Conservation (phyloP, 2,888 invertebrate species). For the Hemistola chrysoprasaria region DNA sequence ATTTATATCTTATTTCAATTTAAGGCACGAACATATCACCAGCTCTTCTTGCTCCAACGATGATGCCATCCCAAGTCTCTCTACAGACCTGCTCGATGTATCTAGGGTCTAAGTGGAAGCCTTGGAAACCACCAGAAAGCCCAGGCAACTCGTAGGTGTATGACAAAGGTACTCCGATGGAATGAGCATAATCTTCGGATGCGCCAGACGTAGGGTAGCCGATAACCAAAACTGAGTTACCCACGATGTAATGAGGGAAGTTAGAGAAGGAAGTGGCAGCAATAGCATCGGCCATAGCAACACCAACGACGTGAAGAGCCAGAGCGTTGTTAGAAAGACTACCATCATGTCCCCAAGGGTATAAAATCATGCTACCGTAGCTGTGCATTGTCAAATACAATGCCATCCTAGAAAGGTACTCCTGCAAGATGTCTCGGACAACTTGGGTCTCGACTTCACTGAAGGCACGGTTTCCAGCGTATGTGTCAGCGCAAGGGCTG, state of each 20-base stretch:
- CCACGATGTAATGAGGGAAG: constrained; percentile 75
- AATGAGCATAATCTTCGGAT: constrained; percentile 85
- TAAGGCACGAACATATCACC: constrained; percentile 38
- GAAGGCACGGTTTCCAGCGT: constrained; percentile 82
- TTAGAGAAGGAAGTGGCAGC: constrained; percentile 42
- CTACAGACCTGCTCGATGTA: constrained; percentile 79
- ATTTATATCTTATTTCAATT: background rate
- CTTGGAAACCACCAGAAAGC: constrained; percentile 55
- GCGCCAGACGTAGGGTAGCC: constrained; percentile 83
- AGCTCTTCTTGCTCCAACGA: constrained; percentile 65
- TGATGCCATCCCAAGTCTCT: constrained; percentile 84
- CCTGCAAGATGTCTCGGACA: constrained; percentile 80
- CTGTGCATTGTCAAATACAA: constrained; percentile 90
- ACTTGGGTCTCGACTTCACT: constrained; percentile 85
- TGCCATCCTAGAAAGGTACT: constrained; percentile 73
- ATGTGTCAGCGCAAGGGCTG: constrained; percentile 82
- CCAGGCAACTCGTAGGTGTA: constrained; percentile 86
- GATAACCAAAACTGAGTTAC: constrained; percentile 73
- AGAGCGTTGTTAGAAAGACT: constrained; percentile 71
- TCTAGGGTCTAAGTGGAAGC: constrained; percentile 80
- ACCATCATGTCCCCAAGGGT: constrained; percentile 85
- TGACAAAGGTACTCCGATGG: constrained; percentile 76
- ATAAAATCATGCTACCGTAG: constrained; percentile 86
- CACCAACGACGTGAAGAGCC: constrained; percentile 64
- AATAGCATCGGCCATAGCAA: constrained; percentile 65